Evolutionary conservation across 2,888 invertebrate genomes (phyloP), one percentile per base, ranked within the genome.

Genomic region (Empis stercorea): DNA sequence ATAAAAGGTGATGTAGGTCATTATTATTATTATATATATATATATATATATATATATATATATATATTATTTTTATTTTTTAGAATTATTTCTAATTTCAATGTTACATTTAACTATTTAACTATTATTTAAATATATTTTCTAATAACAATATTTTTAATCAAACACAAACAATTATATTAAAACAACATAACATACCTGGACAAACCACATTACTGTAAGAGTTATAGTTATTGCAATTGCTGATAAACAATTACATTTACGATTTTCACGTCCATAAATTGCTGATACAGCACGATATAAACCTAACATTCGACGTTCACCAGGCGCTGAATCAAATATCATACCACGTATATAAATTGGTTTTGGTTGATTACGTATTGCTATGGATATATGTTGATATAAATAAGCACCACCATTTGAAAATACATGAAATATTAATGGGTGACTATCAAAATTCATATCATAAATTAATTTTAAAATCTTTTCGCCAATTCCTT

Each of bases 401-500:
- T 84, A 84, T 10, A 84, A 71, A 59, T 78, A 78, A 5, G 81
- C 78, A 15, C 84, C 85, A n/a, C 84, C 81, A 61, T 85, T 85
- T 51, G 84, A 84, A 62, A 85, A 84, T 48, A 80, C 74, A 58
- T 85, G 85, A 61, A 85, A 78, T 51, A 85, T 76, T 46, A 84
- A 73, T 7, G 84, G 84, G 64, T 83, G 81, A 32, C 75, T 74
- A 59, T 80, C 77, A 50, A 84, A 74, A 57, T 76, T 78, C 67
- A 80, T 74, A 51, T 84, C 83, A 40, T 71, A 64, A 45, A 84
- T 71, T 17, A 82, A 66, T 59, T 80, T 78, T 4, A 82, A 71
- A 39, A 84, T 69, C 58, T 79, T 77, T 54, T 74, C 74, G 4
- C 81, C 81, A 48, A 81, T 76, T 6, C 70, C 66, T 43, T 73